These are phyloP conservation scores for Cryptocephalus primarius DNA, from an alignment of 2,888 invertebrate genomes.

Conservation along the genomic window DNA sequence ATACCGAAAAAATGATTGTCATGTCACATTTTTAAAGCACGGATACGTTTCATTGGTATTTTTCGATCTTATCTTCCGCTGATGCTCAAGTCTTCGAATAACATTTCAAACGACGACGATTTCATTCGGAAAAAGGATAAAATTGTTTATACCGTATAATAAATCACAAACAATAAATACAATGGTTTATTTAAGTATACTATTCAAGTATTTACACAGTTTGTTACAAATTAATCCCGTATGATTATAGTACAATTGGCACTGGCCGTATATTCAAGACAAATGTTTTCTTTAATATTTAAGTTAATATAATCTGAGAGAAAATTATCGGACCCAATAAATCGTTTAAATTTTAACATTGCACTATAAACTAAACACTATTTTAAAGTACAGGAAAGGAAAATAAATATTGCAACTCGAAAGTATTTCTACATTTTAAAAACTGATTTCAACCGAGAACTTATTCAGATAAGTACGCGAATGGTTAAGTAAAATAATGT, in stretches of 20 bases:
- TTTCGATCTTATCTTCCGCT: slow-evolving; percentile 3
- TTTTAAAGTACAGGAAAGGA: slow-evolving; percentile 12
- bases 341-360: slow-evolving; percentile 13
- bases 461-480: background rate
- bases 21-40: slow-evolving; percentile 22
- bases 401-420: background rate
- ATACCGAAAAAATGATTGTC: slow-evolving; percentile 23
- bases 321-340: slow-evolving; percentile 17
- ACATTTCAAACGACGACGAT: too few species aligned
- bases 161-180: too few species aligned
- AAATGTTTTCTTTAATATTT: slow-evolving; percentile 12
- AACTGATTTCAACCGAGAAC: background rate
- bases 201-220: slow-evolving; percentile 29
- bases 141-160: too few species aligned
- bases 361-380: slow-evolving; percentile 21
- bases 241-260: slow-evolving; percentile 21
- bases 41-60: slow-evolving; percentile 11
- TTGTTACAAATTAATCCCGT: slow-evolving; percentile 25
- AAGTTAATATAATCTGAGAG: slow-evolving; percentile 13
- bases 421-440: slow-evolving; percentile 2
- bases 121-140: too few species aligned
- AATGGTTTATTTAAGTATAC: slow-evolving; percentile 23
- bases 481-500: slow-evolving; percentile 15
- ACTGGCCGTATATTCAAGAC: slow-evolving; percentile 22
- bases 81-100: background rate